Evolutionary conservation across 1,140 invertebrate species (phyloP).

Genomic region (Achatina immaculata): DNA sequence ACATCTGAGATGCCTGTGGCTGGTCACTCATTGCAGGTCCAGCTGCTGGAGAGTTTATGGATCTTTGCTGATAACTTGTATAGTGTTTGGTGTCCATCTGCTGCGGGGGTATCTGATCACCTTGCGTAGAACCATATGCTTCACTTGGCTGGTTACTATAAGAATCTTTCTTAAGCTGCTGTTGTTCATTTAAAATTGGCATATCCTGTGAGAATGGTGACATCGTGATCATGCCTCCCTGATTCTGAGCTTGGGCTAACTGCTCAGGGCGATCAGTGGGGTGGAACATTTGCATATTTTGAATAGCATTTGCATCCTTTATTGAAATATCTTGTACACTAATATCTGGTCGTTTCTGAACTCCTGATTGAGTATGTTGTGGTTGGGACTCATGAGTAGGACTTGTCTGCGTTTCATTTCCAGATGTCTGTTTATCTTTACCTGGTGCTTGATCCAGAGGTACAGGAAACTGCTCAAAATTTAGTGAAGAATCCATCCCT

Average conservation of each 20-base stretch:
- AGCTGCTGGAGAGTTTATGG: neutral
- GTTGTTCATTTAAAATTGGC: neutral
- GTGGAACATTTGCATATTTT: slow-evolving; percentile 23
- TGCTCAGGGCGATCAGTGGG: neutral
- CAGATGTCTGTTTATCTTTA: neutral
- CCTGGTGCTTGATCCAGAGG: neutral
- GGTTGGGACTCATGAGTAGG: neutral
- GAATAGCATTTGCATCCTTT: neutral
- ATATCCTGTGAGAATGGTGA: neutral
- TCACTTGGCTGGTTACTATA: neutral
- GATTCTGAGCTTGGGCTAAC: neutral
- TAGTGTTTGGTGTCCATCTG: neutral
- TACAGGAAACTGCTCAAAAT: neutral
- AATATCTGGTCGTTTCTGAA: slow-evolving; percentile 2
- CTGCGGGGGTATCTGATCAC: neutral
- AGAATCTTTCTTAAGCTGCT: neutral
- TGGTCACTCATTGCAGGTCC: neutral
- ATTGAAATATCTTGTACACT: slow-evolving; percentile 18
- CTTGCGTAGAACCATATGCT: neutral
- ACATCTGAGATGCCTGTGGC: neutral
- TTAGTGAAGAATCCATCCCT: neutral
- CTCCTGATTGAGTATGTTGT: neutral
- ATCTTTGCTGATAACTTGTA: neutral
- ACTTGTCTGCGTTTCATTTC: neutral
- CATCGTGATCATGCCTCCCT: neutral